Conservation (phyloP, 2,888 invertebrate genomes). For the Ornithoptera alexandrae region DNA sequence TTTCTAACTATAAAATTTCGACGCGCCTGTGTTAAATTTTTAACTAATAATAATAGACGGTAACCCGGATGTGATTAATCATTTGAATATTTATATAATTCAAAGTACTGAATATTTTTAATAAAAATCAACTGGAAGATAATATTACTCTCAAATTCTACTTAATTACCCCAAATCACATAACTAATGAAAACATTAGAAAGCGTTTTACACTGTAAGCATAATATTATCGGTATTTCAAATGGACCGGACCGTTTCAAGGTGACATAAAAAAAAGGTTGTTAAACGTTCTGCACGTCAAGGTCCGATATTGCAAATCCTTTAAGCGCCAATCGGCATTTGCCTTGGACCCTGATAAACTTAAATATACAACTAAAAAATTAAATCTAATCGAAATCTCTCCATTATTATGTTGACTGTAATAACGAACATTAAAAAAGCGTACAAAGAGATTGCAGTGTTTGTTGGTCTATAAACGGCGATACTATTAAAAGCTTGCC, state of each 20-base stretch:
- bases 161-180: neutral
- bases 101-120: neutral
- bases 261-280: slow-evolving; percentile 28
- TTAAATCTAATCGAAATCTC: too few species aligned
- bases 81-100: neutral
- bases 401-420: neutral
- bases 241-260: slow-evolving; percentile 25
- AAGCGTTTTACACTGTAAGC: slow-evolving; percentile 19
- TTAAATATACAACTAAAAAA: neutral
- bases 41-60: neutral
- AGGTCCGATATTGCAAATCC: slow-evolving; percentile 18
- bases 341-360: slow-evolving; percentile 10
- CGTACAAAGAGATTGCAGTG: slow-evolving; percentile 3
- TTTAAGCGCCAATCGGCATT: slow-evolving; percentile 8
- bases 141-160: neutral
- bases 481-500: slow-evolving; percentile 31
- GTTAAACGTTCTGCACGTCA: slow-evolving; percentile 21
- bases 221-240: slow-evolving; percentile 22
- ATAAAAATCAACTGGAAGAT: neutral
- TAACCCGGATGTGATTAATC: slow-evolving; percentile 2
- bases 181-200: slow-evolving; percentile 25
- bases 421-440: neutral
- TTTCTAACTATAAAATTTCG: neutral
- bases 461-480: slow-evolving; percentile 29
- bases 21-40: neutral